These are phyloP conservation scores for Characodon lateralis DNA, from an alignment of 2,797 vertebrate species.

Conservation along the genomic window DNA sequence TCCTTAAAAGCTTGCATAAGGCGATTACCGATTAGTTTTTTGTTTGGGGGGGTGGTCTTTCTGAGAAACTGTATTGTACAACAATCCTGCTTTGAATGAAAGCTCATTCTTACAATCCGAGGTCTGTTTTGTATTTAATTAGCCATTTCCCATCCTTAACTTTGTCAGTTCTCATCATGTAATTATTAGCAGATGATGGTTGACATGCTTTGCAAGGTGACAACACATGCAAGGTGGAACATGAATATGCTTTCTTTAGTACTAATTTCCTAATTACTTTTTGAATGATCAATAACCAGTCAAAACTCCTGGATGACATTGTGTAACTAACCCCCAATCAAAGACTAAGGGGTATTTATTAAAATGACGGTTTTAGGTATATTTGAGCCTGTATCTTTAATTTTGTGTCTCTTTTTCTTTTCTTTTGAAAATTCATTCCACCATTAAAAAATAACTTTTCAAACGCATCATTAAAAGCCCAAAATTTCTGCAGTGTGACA, in stretches of 20 bases:
- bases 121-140: too few species aligned
- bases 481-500: background rate
- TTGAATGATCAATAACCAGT: background rate
- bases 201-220: background rate
- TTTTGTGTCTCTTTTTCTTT: background rate
- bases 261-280: background rate
- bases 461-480: background rate
- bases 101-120: background rate
- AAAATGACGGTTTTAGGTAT: background rate
- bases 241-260: background rate
- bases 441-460: background rate
- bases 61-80: background rate
- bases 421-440: background rate
- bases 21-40: background rate
- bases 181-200: background rate
- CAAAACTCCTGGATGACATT: background rate
- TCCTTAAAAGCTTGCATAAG: constrained; percentile 22
- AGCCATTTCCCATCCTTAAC: background rate
- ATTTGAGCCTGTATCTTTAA: background rate
- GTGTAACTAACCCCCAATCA: background rate
- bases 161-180: too few species aligned
- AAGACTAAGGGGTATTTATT: background rate
- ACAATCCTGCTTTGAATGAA: background rate
- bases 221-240: background rate
- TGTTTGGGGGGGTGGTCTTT: background rate